Percentiles rank a stretch among this genome's conserved stretches.
These are phyloP conservation scores for Nasua narica DNA, from an alignment of 2,797 vertebrate genomes.

Conservation along the genomic window DNA sequence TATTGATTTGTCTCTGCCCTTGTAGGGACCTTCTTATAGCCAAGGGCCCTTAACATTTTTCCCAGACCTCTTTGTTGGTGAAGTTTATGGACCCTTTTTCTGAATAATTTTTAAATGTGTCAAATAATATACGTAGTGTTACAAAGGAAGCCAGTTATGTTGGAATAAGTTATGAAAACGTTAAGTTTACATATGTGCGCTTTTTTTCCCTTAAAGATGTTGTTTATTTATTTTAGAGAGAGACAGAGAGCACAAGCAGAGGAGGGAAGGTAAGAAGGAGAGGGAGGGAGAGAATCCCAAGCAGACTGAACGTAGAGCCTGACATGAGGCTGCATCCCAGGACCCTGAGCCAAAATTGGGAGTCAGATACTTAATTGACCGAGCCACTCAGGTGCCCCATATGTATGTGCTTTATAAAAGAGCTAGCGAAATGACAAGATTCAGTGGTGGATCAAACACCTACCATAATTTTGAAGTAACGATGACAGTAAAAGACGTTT, in stretches of 20 bases:
- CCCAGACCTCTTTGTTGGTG: neutral
- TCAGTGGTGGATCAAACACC: neutral
- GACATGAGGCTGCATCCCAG: neutral
- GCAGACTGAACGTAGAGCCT: neutral
- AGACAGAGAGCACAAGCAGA: neutral
- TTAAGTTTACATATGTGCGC: neutral
- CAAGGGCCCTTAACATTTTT: neutral
- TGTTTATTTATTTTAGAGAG: neutral
- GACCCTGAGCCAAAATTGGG: neutral
- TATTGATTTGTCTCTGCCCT: neutral
- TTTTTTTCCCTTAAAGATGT: neutral
- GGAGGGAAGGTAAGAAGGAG: neutral
- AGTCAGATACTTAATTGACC: neutral
- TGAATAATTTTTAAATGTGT: neutral
- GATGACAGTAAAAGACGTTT: neutral
- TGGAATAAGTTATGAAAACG: conserved; percentile 17
- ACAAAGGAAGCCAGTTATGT: neutral
- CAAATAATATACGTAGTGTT: neutral
- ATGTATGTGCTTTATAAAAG: neutral
- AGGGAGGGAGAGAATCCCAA: neutral
- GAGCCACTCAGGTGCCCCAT: neutral
- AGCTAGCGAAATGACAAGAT: neutral
- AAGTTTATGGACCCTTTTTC: neutral
- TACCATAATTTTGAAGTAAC: neutral
- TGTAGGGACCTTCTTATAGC: neutral